Base-by-base conservation (phyloP, 1,140 invertebrate species). In the Diachasmimorpha longicaudata region DNA sequence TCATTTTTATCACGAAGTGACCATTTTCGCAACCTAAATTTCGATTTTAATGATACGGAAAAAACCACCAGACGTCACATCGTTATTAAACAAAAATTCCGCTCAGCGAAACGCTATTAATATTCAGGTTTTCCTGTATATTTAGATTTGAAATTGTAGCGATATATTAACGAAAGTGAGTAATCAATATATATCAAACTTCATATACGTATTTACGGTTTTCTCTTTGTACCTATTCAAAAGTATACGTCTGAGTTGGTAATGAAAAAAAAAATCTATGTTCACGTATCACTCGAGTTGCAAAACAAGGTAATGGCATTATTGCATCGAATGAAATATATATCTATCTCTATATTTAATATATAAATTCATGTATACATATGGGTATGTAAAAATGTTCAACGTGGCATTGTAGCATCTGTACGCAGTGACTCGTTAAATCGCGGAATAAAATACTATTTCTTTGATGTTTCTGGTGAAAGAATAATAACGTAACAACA, bases 361-460 rank as follows among this genome's bases (percentile, higher is more conserved):
- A 52, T 72, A 46, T 72, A 11, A 48, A 55, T 70, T 25, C 36
- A 72, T 72, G 48, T 72, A 55, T 72, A 36, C 36, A 72, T 72
- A 42, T 72, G 55, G 52, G 16, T 72, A 72, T 72, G 71, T 72
- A 72, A 63, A 36, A 52, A 72, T 72, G 31, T 72, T 68, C 36
- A 68, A 68, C 66, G 66, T 68, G 66, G 66, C 36, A 31, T 68
- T 68, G 31, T 13, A 37, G 71, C 16, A 39, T 58, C 48, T 39
- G 70, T 58, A 42, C 66, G 66, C 66, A 68, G 66, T 68, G 66
- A 68, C 31, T 68, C 66, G 66, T 31, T 14, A 68, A 68, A 16
- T 19, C 25, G 10, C n/a, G 66, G n/a, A 4, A 36, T 68, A 39
- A 68, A 68, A 39, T 25, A 23, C 23, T 25, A 25, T 63, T 63